These are phyloP conservation scores for Axea sp. DNA, from an alignment of 2,888 invertebrate genomes.

Conservation along the genomic window DNA sequence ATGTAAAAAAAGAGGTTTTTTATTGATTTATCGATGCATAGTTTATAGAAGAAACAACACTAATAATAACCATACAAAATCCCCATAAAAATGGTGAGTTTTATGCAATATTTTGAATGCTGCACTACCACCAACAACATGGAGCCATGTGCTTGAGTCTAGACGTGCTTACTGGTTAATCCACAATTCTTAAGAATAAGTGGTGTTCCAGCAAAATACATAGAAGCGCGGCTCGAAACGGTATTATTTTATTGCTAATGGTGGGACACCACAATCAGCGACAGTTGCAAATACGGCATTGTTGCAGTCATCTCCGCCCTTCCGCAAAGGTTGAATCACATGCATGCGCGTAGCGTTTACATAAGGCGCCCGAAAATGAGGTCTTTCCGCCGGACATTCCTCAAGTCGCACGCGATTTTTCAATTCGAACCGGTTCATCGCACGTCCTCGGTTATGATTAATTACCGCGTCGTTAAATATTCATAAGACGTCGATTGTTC, in stretches of 20 bases:
- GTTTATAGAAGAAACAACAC: too few species aligned
- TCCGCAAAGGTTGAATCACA: constrained; percentile 5
- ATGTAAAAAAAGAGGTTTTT: too few species aligned
- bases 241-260: constrained; percentile 29
- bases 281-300: constrained; percentile 26
- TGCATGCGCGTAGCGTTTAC: constrained; percentile 14
- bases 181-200: too few species aligned
- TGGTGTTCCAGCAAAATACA: constrained; percentile 5
- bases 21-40: too few species aligned
- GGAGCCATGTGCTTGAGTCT: too few species aligned
- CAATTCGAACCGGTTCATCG: constrained; percentile 21
- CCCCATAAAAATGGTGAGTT: too few species aligned
- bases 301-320: constrained; percentile 10
- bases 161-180: too few species aligned
- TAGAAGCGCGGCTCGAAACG: constrained; percentile 13
- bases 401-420: constrained; percentile 37
- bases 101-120: too few species aligned
- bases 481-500: constrained; percentile 34
- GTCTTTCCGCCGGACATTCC: constrained; percentile 3
- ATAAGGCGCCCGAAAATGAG: constrained; percentile 10
- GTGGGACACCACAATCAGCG: constrained; percentile 20
- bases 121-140: too few species aligned
- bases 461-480: constrained; percentile 31
- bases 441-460: constrained; percentile 5
- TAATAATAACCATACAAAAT: too few species aligned